Percentiles rank a stretch among this genome's conserved stretches.
These are phyloP conservation scores for Silurus lanzhouensis DNA, from an alignment of 2,797 vertebrate genomes.

Conservation along the genomic window DNA sequence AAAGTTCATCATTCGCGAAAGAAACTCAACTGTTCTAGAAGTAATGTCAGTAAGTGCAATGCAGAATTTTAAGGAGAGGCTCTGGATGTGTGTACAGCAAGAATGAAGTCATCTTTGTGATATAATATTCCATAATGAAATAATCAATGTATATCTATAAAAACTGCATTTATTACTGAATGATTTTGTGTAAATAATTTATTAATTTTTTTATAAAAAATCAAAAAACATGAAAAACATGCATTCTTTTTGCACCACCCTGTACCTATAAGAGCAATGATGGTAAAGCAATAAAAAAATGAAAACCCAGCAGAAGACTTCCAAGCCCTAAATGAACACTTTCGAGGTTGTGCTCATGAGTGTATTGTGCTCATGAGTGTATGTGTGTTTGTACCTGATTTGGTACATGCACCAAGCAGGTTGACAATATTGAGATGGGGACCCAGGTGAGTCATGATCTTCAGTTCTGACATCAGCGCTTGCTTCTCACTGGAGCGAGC, in stretches of 20 bases:
- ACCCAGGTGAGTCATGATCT: constrained; percentile 99
- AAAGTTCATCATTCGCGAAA: too few species aligned
- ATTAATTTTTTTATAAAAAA: too few species aligned
- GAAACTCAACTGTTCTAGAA: too few species aligned
- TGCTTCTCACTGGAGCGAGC: constrained; percentile 98
- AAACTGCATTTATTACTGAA: too few species aligned
- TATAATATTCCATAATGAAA: too few species aligned
- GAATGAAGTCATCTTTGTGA: too few species aligned
- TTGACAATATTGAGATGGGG: constrained; percentile 98
- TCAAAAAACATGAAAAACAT: too few species aligned
- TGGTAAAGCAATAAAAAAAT: constrained; percentile 64
- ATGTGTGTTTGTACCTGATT: constrained; percentile 84
- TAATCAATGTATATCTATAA: too few species aligned
- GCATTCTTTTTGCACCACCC: neutral
- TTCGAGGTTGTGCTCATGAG: neutral
- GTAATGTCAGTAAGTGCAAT: too few species aligned
- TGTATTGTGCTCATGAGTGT: constrained; percentile 33
- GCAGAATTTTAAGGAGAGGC: too few species aligned
- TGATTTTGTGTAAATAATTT: too few species aligned
- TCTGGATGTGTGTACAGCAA: too few species aligned
- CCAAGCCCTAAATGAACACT: constrained; percentile 15
- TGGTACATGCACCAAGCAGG: constrained; percentile 94
- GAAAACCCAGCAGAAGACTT: constrained; percentile 56
- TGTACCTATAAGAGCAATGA: constrained; percentile 60
- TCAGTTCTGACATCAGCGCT: constrained; percentile 98